phyloP scores from a whole-genome alignment of 2,888 invertebrate genomes.

The Mimachlamys varia region DNA sequence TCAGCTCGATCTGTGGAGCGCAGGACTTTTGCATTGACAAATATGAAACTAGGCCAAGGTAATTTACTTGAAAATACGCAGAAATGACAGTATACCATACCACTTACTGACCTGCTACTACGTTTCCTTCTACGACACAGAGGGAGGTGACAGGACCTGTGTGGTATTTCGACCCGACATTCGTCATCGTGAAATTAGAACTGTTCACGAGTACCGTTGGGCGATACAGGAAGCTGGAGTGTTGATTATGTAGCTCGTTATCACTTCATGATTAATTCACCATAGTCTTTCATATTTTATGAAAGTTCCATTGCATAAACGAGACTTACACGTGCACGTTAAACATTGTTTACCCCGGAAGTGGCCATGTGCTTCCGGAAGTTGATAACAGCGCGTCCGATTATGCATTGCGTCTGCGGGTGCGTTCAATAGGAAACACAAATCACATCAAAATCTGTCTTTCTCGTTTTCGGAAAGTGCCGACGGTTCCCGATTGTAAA shows the following conservation, averaged over 20 bases:
- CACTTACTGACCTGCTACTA: conserved; percentile 62
- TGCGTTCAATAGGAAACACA: neutral
- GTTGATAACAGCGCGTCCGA: neutral
- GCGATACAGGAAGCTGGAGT: no score
- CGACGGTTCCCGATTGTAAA: no score
- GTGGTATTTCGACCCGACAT: conserved; percentile 46
- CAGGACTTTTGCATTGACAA: no score
- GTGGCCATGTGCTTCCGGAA: neutral
- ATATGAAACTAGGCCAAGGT: no score
- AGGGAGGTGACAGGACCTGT: conserved; percentile 69
- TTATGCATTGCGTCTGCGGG: neutral
- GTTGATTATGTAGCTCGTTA: no score
- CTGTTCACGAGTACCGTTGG: neutral
- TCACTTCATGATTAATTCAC: no score
- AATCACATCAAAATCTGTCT: no score
- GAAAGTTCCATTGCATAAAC: no score
- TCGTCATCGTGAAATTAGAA: neutral
- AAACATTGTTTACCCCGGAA: conserved; percentile 18
- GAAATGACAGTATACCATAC: neutral
- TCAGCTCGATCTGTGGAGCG: no score
- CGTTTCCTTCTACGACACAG: conserved; percentile 44
- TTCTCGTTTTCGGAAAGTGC: no score
- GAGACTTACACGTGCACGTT: neutral
- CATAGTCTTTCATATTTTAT: no score
- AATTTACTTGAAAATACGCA: no score